phyloP scores from a whole-genome alignment of 2,113 vertebrate species.

The Marcusenius ussheri region DNA sequence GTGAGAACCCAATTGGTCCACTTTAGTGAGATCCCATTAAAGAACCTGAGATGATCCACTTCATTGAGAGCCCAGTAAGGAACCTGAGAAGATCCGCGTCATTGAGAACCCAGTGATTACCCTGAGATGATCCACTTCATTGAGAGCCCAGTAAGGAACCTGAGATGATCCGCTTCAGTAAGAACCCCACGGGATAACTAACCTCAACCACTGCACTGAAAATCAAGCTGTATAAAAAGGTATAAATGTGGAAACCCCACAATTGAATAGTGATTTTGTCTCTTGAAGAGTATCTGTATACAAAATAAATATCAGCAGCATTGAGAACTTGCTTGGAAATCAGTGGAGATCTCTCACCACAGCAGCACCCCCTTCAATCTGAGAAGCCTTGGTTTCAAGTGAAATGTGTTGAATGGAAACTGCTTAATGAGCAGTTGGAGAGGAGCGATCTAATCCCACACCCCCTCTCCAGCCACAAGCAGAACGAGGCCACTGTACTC shows the following conservation, averaged over 20 bases:
- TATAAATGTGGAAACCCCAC: not conserved
- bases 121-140: not conserved
- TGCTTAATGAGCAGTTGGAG: not conserved
- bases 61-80: not conserved
- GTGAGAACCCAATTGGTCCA: not conserved
- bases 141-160: too few relatives aligned
- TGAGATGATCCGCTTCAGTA: not conserved
- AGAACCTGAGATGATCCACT: not conserved
- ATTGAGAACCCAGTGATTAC: not conserved
- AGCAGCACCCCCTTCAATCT: not conserved
- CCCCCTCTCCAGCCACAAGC: not conserved
- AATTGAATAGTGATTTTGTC: not conserved
- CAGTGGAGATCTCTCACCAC: not conserved
- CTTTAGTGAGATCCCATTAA: not conserved
- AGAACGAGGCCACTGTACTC: not conserved
- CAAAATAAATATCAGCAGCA: not conserved
- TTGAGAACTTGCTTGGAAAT: not conserved
- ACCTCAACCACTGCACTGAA: not conserved
- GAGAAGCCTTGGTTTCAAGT: not conserved
- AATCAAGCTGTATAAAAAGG: not conserved
- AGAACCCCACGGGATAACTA: not conserved
- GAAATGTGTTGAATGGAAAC: not conserved
- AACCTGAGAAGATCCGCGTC: not conserved
- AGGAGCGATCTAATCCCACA: not conserved
- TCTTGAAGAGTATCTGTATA: not conserved